A percentile compares a stretch with the other conserved stretches of the same genome.
phyloP scores from a whole-genome alignment of 2,113 vertebrate species.

The Egretta garzetta region DNA sequence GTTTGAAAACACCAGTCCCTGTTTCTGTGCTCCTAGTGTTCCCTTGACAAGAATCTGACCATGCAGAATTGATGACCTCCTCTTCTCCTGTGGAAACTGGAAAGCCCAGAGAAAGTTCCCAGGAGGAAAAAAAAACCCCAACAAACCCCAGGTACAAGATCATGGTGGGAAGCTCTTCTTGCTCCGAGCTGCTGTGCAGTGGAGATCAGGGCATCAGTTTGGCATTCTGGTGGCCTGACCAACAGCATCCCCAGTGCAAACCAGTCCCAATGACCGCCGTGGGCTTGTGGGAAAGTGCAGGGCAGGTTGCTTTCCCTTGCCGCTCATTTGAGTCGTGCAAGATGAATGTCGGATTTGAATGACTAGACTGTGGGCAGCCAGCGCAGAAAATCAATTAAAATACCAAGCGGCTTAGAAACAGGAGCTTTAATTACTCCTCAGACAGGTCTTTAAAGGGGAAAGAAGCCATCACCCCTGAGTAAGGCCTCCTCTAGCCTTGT shows the following conservation, averaged over 20 bases:
- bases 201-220: not conserved
- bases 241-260: not conserved
- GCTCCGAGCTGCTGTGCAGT: rapidly evolving
- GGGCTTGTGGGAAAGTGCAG: not conserved
- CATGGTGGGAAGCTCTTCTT: not conserved
- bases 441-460: constrained; percentile 15
- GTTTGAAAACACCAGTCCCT: not conserved
- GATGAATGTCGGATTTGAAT: not conserved
- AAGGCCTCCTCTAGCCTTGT: not conserved
- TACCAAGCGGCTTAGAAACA: constrained; percentile 56
- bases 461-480: not conserved
- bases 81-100: not conserved
- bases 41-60: not conserved
- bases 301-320: not conserved
- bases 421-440: constrained; percentile 54
- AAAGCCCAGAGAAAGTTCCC: not conserved
- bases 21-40: not conserved
- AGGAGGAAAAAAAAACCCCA: not conserved
- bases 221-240: not conserved
- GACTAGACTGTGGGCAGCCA: constrained; percentile 34
- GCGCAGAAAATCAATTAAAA: constrained; percentile 68
- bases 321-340: not conserved
- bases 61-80: not conserved
- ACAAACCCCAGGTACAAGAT: no score
- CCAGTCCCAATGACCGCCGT: rapidly evolving